Conservation (phyloP, 1,140 invertebrate species). For the Maniola jurtina region DNA sequence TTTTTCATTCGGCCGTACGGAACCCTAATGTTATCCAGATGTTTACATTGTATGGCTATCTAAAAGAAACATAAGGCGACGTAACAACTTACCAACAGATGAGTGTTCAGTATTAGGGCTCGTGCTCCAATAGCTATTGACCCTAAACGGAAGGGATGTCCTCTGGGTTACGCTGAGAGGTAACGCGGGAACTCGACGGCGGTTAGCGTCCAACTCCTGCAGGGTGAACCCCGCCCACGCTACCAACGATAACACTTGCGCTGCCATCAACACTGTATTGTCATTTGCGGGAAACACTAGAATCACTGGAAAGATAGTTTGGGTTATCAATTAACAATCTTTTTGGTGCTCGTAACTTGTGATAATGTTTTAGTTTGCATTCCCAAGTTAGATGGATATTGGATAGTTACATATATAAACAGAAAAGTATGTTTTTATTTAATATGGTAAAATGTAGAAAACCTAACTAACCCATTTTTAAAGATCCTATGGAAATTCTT, state of each 20-base stretch:
- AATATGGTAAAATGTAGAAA: too few species aligned
- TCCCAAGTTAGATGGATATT: too few species aligned
- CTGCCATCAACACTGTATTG: conserved; percentile 47
- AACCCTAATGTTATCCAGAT: too few species aligned
- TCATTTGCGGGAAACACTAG: conserved; percentile 67
- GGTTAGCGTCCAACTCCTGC: conserved; percentile 51
- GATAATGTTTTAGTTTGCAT: too few species aligned
- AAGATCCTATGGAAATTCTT: too few species aligned
- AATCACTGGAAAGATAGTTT: conserved; percentile 50
- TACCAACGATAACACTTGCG: conserved; percentile 50
- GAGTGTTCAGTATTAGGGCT: conserved; percentile 65
- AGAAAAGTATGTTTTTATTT: too few species aligned
- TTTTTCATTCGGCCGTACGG: too few species aligned
- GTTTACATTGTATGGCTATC: too few species aligned
- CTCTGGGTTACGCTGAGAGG: conserved; percentile 47
- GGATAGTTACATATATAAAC: too few species aligned
- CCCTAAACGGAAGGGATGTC: conserved; percentile 45
- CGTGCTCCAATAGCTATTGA: conserved; percentile 57
- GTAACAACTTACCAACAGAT: conserved; percentile 61
- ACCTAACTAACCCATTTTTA: too few species aligned
- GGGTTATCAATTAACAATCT: neutral
- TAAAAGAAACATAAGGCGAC: conserved; percentile 9
- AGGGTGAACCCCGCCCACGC: conserved; percentile 63
- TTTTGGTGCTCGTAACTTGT: too few species aligned
- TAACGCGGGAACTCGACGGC: conserved; percentile 50